Percentiles rank a stretch among this genome's conserved stretches.
Conservation (phyloP, 2,888 invertebrate species). For the Orthosia gothica region DNA sequence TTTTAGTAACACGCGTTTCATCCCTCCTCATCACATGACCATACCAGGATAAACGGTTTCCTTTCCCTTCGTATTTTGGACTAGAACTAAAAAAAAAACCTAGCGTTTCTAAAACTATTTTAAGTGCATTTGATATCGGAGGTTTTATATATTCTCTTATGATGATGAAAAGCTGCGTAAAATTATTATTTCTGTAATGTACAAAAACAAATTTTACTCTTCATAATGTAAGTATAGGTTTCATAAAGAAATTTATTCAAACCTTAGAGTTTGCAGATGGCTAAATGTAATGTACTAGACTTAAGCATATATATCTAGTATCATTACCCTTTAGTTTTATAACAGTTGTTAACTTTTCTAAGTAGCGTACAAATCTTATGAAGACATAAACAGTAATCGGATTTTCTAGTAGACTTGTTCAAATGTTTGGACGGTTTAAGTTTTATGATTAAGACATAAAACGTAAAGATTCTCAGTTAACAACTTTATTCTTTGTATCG, state of each 20-base stretch:
- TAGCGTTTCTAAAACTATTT: neutral
- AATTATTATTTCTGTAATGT: neutral
- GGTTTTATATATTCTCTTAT: neutral
- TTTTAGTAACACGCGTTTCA: too few species aligned
- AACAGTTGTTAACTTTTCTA: constrained; percentile 10
- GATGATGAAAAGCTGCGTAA: neutral
- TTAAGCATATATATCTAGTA: constrained; percentile 3
- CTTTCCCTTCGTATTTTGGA: neutral
- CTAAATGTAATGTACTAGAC: neutral
- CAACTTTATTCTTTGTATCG: constrained; percentile 53
- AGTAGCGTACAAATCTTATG: constrained; percentile 34
- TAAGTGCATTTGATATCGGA: neutral
- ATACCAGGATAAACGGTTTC: too few species aligned
- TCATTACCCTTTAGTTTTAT: constrained; percentile 33
- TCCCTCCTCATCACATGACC: too few species aligned
- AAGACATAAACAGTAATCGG: constrained; percentile 52
- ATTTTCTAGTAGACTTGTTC: constrained; percentile 48
- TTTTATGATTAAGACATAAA: constrained; percentile 64
- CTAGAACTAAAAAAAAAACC: too few species aligned
- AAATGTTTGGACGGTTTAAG: constrained; percentile 51
- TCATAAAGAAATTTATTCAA: neutral
- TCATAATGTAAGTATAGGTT: neutral
- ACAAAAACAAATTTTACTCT: neutral
- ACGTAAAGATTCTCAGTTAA: constrained; percentile 44
- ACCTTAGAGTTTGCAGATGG: neutral